Conservation (phyloP, 1,140 invertebrate species). For the Chrysomallon squamiferum region DNA sequence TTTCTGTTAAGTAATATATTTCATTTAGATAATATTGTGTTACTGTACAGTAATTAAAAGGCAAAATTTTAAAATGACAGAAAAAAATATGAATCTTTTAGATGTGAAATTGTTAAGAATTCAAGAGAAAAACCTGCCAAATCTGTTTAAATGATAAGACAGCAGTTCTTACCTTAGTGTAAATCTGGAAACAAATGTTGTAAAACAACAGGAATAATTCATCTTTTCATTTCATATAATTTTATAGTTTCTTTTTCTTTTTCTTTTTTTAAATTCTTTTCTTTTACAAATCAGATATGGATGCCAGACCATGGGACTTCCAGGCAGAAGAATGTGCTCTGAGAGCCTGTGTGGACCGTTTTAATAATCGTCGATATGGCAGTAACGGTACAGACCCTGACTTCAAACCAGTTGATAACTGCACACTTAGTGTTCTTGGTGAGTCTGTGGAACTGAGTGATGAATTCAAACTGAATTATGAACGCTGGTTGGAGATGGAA, state of each 20-base stretch:
- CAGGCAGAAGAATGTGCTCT: slow-evolving; percentile 97
- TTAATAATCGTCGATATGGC: slow-evolving; percentile 89
- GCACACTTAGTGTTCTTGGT: slow-evolving; percentile 83
- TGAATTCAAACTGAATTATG: slow-evolving; percentile 96
- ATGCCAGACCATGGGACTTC: slow-evolving; percentile 97
- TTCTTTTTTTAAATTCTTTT: slow-evolving; percentile 1
- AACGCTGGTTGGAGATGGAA: slow-evolving; percentile 95
- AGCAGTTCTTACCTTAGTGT: no score
- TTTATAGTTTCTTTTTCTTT: not conserved
- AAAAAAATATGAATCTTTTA: no score
- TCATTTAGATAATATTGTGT: no score
- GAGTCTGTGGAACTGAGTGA: slow-evolving; percentile 80
- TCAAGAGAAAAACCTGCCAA: no score
- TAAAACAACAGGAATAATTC: no score
- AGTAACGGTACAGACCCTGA: slow-evolving; percentile 68
- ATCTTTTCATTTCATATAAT: not conserved
- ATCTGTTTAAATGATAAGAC: no score
- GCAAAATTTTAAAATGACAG: no score
- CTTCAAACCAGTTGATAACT: slow-evolving; percentile 85
- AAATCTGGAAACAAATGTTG: no score
- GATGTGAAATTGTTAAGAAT: no score
- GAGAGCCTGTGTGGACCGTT: slow-evolving; percentile 90
- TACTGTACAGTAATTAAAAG: not conserved
- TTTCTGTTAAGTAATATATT: no score
- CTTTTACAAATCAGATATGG: slow-evolving; percentile 75